Conservation (phyloP, 2,888 invertebrate genomes). For the Heterodera filipjevi region DNA sequence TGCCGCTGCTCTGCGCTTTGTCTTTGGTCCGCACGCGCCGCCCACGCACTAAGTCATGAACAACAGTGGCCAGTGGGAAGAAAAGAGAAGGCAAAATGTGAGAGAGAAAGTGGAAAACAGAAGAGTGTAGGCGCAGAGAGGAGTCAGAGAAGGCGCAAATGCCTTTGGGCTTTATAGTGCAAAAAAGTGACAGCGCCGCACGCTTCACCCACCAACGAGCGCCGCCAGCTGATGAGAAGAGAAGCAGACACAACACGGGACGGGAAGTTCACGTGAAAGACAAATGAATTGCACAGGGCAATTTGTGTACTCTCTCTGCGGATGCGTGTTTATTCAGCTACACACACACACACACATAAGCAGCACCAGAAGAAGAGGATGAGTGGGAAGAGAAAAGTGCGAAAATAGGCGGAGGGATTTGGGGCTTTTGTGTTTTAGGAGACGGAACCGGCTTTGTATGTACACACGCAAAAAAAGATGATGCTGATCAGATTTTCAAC, state of each 20-base stretch:
- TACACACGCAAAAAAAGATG: no score
- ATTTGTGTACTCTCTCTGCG: no score
- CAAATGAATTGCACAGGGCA: not conserved
- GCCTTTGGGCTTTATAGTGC: not conserved
- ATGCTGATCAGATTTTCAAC: no score
- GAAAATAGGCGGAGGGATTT: no score
- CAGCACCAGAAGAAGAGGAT: no score
- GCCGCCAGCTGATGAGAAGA: no score
- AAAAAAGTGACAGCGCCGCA: constrained; percentile 1
- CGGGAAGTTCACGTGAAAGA: not conserved
- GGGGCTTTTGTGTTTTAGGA: no score
- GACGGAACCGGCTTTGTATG: no score
- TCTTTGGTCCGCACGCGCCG: not conserved
- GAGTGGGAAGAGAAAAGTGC: no score
- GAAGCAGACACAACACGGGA: not conserved
- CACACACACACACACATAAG: no score
- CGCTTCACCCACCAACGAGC: not conserved
- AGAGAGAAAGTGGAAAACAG: not conserved
- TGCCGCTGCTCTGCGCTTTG: not conserved
- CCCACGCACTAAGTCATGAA: not conserved
- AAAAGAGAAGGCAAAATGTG: not conserved
- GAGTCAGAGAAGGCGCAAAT: not conserved
- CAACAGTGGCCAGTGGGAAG: not conserved
- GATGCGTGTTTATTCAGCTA: no score
- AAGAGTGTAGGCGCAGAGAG: not conserved